A percentile compares a stretch with the other conserved stretches of the same genome.
Evolutionary conservation across 2,888 invertebrate species (phyloP).

Genomic region (Phytoseiulus persimilis): DNA sequence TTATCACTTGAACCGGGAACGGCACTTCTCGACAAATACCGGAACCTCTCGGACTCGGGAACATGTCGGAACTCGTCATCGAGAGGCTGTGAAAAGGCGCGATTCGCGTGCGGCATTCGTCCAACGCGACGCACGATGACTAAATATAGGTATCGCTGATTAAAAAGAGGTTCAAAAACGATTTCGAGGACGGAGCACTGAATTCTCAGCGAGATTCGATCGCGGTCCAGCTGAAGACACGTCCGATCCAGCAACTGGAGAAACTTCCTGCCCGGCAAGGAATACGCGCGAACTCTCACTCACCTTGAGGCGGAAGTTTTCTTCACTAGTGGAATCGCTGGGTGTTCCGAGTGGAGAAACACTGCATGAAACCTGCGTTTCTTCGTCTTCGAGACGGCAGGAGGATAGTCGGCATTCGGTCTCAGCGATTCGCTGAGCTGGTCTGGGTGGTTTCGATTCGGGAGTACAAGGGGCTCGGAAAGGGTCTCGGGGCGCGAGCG

Average conservation of each 20-base stretch:
- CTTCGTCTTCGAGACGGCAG: not conserved
- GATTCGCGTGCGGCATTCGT: too few species aligned
- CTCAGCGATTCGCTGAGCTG: not conserved
- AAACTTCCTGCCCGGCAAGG: not conserved
- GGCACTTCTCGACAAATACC: too few species aligned
- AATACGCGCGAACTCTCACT: not conserved
- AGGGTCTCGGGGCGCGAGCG: not conserved
- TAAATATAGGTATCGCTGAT: not conserved
- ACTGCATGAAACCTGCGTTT: not conserved
- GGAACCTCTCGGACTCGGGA: too few species aligned
- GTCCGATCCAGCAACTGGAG: not conserved
- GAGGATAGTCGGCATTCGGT: not conserved
- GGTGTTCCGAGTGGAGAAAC: not conserved
- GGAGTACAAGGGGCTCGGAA: not conserved
- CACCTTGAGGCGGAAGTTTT: not conserved
- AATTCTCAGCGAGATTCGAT: not conserved
- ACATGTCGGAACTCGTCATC: too few species aligned
- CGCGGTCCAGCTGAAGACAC: not conserved
- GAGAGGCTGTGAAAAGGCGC: too few species aligned
- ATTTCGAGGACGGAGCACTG: not conserved
- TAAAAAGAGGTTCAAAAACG: not conserved
- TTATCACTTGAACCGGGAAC: too few species aligned
- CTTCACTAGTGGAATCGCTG: not conserved
- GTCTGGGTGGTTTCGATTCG: conserved; percentile 5
- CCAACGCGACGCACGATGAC: not conserved